Conservation (phyloP, 2,113 vertebrate species). For the Chauna torquata region DNA sequence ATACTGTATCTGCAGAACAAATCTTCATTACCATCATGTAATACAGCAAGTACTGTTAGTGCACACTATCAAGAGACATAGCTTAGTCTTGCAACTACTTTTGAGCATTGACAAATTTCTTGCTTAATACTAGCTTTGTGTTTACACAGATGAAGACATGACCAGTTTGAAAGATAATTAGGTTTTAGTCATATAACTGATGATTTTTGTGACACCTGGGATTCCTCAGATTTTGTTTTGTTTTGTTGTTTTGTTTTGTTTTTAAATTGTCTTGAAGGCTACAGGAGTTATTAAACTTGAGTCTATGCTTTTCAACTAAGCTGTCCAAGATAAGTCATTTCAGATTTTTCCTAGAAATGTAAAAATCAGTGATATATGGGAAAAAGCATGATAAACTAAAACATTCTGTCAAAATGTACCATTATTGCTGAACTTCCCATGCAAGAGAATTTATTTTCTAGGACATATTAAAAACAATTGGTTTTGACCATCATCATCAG, state of each 20-base stretch:
- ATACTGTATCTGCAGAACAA: background rate
- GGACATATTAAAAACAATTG: background rate
- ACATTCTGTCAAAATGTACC: background rate
- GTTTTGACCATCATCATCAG: background rate
- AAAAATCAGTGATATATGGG: background rate
- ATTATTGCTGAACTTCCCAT: background rate
- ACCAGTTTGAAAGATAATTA: background rate
- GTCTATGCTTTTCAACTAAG: background rate
- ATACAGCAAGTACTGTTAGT: background rate
- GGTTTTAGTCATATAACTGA: background rate
- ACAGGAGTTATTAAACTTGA: background rate
- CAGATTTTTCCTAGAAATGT: background rate
- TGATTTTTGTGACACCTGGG: background rate
- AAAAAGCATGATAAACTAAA: background rate
- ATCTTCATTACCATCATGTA: background rate
- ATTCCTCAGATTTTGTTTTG: background rate
- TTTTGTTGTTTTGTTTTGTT: background rate
- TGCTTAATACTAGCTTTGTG: background rate
- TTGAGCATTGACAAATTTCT: background rate
- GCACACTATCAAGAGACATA: background rate
- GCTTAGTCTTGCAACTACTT: background rate
- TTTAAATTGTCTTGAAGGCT: background rate
- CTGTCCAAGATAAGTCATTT: background rate
- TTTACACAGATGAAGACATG: background rate
- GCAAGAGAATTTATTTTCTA: background rate